Evolutionary conservation across 2,888 invertebrate genomes (phyloP), one percentile per base, ranked within the genome.

Genomic region (Brachyptera risi): DNA sequence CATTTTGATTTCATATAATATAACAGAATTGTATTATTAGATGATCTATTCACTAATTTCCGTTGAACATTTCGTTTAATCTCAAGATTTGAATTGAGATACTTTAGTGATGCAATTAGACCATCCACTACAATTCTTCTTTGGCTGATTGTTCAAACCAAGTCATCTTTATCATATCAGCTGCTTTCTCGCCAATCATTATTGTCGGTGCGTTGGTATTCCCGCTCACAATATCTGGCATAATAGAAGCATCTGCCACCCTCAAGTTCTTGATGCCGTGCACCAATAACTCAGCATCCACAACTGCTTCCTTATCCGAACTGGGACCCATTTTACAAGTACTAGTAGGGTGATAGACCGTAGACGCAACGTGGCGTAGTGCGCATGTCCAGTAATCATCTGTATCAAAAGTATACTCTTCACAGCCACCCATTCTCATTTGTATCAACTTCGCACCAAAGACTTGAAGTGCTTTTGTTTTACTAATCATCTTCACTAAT

Each of bases 181-280:
- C 79, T 1, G 80, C 84, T 58, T 85, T 81, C 69, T 87, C 86
- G 0, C 78, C 86, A 50, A 86, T 80, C 86, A 86, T 86, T 66
- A 86, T 79, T 63, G 79, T 74, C 3, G 86, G 84, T 15, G 86
- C 86, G 73, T 86, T 84, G 50, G 85, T 86, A 73, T 86, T 86
- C 37, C 85, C 85, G 0, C 85, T 83, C 7, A 2, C 72, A 1
- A 84, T 84, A 0, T 77, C 71, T 1, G 87, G 87, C 83, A 88
- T 84, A 51, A 87, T 77, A 67, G 85, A 85, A 1, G 85, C 83
- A 72, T 88, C 87, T 1, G 85, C 85, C 50, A 88, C 86, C 7
- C 87, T 77, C 24, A 87, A 75, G 0, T 83, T 75, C 70, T 82
- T 81, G 1, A 87, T 73, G 0, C 86, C 87, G 71, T 84, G 80